These are phyloP conservation scores for Drosophila paulistorum DNA, from an alignment of 1,140 invertebrate genomes.

Conservation along the genomic window DNA sequence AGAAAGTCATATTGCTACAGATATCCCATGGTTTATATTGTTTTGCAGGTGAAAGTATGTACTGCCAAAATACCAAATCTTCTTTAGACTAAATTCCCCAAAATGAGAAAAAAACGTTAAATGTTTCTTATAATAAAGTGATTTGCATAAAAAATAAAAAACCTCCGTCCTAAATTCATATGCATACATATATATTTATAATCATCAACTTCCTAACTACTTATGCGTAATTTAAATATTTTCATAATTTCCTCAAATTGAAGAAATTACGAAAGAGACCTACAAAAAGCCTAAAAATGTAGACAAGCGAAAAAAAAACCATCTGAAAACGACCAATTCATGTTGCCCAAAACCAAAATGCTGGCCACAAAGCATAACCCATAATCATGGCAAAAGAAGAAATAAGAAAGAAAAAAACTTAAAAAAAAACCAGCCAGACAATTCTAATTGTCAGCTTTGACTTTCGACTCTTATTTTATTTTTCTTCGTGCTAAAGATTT, in stretches of 20 bases:
- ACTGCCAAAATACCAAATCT: background rate
- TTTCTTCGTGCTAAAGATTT: conserved; percentile 49
- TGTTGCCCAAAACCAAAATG: conserved; percentile 48
- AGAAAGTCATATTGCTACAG: background rate
- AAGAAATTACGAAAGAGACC: conserved; percentile 27
- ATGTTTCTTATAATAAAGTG: background rate
- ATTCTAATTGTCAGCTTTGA: conserved; percentile 73
- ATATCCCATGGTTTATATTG: conserved; percentile 8
- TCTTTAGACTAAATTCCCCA: no score
- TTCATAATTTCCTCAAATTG: conserved; percentile 61
- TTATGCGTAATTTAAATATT: conserved; percentile 72
- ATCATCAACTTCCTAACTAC: conserved; percentile 67
- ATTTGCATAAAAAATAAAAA: conserved; percentile 56
- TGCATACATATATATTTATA: conserved; percentile 16
- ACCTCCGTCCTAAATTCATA: background rate
- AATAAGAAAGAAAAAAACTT: background rate
- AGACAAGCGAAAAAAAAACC: conserved; percentile 31
- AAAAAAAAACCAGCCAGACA: conserved; percentile 70
- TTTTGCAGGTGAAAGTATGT: conserved; percentile 22
- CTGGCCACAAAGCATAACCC: conserved; percentile 48
- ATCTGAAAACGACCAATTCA: conserved; percentile 44
- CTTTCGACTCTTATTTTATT: conserved; percentile 47
- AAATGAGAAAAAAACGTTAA: background rate
- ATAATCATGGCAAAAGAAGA: conserved; percentile 60
- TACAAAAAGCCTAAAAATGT: conserved; percentile 42